Base-by-base conservation (phyloP, 2,888 invertebrate species). In the Bhutanitis thaidina region DNA sequence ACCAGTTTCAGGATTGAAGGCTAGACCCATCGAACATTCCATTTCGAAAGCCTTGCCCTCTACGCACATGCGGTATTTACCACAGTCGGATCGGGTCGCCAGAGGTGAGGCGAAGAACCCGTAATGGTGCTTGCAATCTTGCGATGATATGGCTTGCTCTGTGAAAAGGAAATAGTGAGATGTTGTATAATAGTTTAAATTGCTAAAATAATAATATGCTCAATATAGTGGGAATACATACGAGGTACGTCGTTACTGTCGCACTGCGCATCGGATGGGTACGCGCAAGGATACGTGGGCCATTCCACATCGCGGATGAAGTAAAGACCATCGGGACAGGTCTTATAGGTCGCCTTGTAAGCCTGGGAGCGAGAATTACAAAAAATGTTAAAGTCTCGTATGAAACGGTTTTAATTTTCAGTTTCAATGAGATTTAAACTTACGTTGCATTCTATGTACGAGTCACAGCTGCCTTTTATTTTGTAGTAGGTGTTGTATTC, bases 241-340 rank as follows among this genome's bases (percentile, higher is more conserved):
- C 93, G 94, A 16, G 90, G 80, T 44, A 82, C 77, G 5, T 92
- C 82, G 55, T 94, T 90, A 53, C 92, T 92, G 1, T 79, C 78
- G 71, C 96, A 96, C 55, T 93, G 90, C 2, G 95, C 93, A 56
- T 96, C 95, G 56, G 93, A 92, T 15, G 96, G 95, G 77, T 96
- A 96, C 53, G 93, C 93, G 62, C 96, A 96, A 3, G 95, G 95
- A 69, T 93, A 95, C 13, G 90, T 88, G 12, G 92, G 92, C 65
- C 90, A 88, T 3, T 90, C 83, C 0, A 90, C 87, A 7, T 92
- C 91, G 1, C 93, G 91, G 67, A 95, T 94, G 79, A 93, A 96
- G 34, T 94, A 87, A 14, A 96, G 86, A 7, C 96, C 96, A 65
- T 96, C 96, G 0, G 95, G 94, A 61, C 96, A 96, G 5, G 92